Percentiles rank a stretch among this genome's conserved stretches.
These are phyloP conservation scores for Esox niger DNA, from an alignment of 2,113 vertebrate species.

Conservation along the genomic window DNA sequence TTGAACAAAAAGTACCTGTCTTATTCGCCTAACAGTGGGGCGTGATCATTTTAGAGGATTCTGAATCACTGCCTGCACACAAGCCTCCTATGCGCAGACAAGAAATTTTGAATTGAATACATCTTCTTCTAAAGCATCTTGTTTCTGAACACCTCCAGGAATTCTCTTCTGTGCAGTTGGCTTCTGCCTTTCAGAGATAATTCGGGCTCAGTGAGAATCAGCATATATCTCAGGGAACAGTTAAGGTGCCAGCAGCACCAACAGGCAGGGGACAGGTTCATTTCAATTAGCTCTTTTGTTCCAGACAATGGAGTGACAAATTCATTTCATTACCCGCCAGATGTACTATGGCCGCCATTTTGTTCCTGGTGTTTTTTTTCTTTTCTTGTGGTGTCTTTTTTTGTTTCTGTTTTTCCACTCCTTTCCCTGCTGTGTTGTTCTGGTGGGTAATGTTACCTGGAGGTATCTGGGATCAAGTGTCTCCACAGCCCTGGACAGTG, in stretches of 20 bases:
- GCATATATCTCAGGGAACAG: constrained; percentile 86
- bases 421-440: constrained; percentile 64
- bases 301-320: constrained; percentile 83
- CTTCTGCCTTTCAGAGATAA: constrained; percentile 75
- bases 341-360: constrained; percentile 70
- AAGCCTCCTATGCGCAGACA: too few species aligned
- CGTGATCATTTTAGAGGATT: background rate
- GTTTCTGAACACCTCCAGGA: background rate
- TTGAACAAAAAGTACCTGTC: background rate
- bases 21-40: background rate
- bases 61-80: too few species aligned
- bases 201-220: constrained; percentile 82
- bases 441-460: constrained; percentile 60
- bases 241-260: constrained; percentile 83
- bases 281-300: constrained; percentile 93
- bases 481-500: constrained; percentile 70
- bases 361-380: constrained; percentile 61
- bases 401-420: constrained; percentile 51
- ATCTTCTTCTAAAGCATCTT: background rate
- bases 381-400: constrained; percentile 12
- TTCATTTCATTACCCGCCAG: constrained; percentile 72
- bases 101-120: too few species aligned
- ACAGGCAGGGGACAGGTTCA: constrained; percentile 78
- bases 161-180: constrained; percentile 37
- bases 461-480: constrained; percentile 87